Conservation (phyloP, 2,888 invertebrate species). For the Callyntrura sp. region DNA sequence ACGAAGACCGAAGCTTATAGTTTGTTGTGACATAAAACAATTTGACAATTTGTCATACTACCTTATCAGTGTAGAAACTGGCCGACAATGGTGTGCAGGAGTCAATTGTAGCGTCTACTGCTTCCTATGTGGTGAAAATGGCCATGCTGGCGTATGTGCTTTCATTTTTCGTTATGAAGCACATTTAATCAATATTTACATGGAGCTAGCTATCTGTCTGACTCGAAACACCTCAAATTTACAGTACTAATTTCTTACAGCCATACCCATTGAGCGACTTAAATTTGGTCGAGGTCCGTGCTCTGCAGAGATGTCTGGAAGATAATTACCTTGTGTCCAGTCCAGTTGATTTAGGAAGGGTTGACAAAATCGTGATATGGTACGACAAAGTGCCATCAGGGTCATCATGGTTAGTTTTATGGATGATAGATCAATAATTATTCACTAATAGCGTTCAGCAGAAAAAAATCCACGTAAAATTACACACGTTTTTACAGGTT, state of each 20-base stretch:
- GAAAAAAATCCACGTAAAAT: too few species aligned
- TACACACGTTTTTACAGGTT: conserved; percentile 41
- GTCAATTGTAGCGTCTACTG: conserved; percentile 36
- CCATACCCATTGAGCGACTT: conserved; percentile 66
- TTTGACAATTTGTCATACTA: conserved; percentile 73
- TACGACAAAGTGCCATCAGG: conserved; percentile 24
- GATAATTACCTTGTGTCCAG: conserved; percentile 71
- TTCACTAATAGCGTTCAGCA: neutral
- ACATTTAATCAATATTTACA: too few species aligned
- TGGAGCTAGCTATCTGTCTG: too few species aligned
- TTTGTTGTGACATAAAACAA: conserved; percentile 50
- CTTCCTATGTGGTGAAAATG: conserved; percentile 65
- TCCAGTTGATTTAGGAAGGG: conserved; percentile 52
- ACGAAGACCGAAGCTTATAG: conserved; percentile 58
- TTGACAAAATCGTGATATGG: conserved; percentile 54
- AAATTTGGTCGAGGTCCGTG: conserved; percentile 32
- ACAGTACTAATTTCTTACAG: too few species aligned
- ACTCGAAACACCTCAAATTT: too few species aligned
- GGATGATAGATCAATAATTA: too few species aligned
- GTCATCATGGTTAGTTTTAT: conserved; percentile 43
- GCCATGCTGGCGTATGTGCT: conserved; percentile 65
- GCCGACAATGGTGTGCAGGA: conserved; percentile 50
- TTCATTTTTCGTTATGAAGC: too few species aligned
- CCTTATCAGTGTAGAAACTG: conserved; percentile 75
- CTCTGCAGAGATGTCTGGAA: conserved; percentile 64